A percentile compares a stretch with the other conserved stretches of the same genome.
Conservation (phyloP, 2,113 vertebrate genomes). For the Lipophrys pholis region DNA sequence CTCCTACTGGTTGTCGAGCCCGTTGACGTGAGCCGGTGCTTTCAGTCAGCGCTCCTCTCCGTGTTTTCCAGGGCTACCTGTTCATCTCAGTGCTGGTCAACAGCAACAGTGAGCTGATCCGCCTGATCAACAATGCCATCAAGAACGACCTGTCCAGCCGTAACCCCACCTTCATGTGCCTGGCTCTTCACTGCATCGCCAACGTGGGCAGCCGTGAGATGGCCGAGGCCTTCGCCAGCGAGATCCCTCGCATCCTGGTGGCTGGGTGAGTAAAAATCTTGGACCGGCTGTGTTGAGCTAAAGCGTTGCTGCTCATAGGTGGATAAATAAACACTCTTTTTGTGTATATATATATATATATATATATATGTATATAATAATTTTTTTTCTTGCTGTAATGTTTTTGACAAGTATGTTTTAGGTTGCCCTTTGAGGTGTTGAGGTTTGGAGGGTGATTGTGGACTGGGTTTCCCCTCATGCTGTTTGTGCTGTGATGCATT, state of each 20-base stretch:
- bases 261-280: slow-evolving; percentile 85
- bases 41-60: neutral
- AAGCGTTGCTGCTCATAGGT: too few species aligned
- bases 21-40: too few species aligned
- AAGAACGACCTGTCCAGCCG: slow-evolving; percentile 96
- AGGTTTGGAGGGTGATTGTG: too few species aligned
- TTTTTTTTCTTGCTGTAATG: too few species aligned
- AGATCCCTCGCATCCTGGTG: slow-evolving; percentile 93
- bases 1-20: too few species aligned
- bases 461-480: too few species aligned
- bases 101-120: slow-evolving; percentile 94
- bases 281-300: too few species aligned
- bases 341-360: too few species aligned
- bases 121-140: slow-evolving; percentile 95
- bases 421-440: too few species aligned
- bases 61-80: slow-evolving; percentile 86
- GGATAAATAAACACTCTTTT: too few species aligned
- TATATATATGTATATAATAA: too few species aligned
- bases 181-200: slow-evolving; percentile 94
- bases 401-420: too few species aligned
- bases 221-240: slow-evolving; percentile 93
- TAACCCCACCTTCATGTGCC: slow-evolving; percentile 96
- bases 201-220: slow-evolving; percentile 95
- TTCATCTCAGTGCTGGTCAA: slow-evolving; percentile 96
- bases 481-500: neutral